Evolutionary conservation across 2,888 invertebrate species (phyloP), one percentile per base, ranked within the genome.

Genomic region (Teinopalpus imperialis): DNA sequence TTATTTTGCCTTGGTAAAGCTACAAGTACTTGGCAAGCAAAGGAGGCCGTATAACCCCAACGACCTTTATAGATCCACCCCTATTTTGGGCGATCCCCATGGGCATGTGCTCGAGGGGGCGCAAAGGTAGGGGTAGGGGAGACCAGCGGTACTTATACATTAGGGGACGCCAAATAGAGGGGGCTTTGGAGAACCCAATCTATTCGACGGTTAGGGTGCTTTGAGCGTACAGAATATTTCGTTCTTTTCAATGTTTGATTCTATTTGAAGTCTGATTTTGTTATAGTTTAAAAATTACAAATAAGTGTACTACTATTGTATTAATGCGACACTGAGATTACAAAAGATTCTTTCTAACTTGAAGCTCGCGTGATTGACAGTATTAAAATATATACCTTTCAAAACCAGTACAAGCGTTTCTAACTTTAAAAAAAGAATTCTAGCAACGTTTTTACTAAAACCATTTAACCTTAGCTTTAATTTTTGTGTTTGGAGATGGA

Each of bases 61-160:
- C 72, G 75, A 74, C 79, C 79, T 79, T 74, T 65, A 62, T 48
- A 49, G 63, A 63, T 70, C 75, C 74, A 72, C 73, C 77, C 73
- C 67, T 60, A 59, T 57, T 72, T 66, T 69, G 72, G 71, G 70
- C 70, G 65, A 72, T 69, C 74, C 78, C 79, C 77, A 73, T 75
- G 78, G 79, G 71, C 65, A 63, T 64, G 58, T 52, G 61, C 63
- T 48, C 54, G 66, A 55, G 65, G 66, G 71, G 74, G 62, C 58
- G 60, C 52, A 54, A 53, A 54, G n/a, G 56, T 52, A 52, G 55
- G 53, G 46, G 45, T 49, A 51, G 52, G 57, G 43, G 56, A 53
- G 56, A 51, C 52, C 54, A 51, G 48, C 56, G 29, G 36, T 43
- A 12, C 39, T 32, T 26, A 40, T 37, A 50, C 48, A 45, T 37